These are phyloP conservation scores for Amphiprion percula DNA, from an alignment of 2,113 vertebrate species.

Conservation along the genomic window DNA sequence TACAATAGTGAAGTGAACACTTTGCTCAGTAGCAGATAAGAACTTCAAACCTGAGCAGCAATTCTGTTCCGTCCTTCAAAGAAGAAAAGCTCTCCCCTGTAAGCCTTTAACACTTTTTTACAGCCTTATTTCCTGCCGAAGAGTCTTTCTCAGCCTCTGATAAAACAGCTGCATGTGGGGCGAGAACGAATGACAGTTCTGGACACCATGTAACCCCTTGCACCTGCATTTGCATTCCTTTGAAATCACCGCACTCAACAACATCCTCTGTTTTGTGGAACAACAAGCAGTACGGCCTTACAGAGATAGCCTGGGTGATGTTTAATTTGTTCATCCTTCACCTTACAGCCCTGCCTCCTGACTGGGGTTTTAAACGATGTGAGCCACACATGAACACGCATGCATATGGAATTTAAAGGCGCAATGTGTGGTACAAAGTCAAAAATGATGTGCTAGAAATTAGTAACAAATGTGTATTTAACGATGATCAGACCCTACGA, in stretches of 20 bases:
- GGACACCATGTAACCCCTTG: conserved; percentile 6
- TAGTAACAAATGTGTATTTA: too few species aligned
- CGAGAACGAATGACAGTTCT: conserved; percentile 37
- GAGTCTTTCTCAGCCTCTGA: conserved; percentile 42
- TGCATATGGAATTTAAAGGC: not conserved
- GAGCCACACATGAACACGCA: not conserved
- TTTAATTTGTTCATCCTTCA: not conserved
- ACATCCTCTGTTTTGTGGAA: not conserved
- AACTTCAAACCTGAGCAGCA: conserved; percentile 47
- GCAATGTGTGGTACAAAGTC: too few species aligned
- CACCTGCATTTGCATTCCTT: conserved; percentile 44
- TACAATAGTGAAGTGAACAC: conserved; percentile 7
- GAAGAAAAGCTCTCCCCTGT: conserved; percentile 11
- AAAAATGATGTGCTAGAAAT: too few species aligned
- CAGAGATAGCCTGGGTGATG: conserved; percentile 13
- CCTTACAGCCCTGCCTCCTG: not conserved
- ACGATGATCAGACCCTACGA: too few species aligned
- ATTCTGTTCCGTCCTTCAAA: conserved; percentile 34
- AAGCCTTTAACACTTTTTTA: conserved; percentile 27
- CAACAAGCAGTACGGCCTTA: conserved; percentile 5
- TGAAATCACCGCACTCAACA: not conserved
- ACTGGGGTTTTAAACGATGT: not conserved
- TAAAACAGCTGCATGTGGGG: conserved; percentile 41
- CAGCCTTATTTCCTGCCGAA: conserved; percentile 52
- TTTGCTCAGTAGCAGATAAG: conserved; percentile 63